Conservation (phyloP, 2,113 vertebrate species). For the Amphiprion percula region DNA sequence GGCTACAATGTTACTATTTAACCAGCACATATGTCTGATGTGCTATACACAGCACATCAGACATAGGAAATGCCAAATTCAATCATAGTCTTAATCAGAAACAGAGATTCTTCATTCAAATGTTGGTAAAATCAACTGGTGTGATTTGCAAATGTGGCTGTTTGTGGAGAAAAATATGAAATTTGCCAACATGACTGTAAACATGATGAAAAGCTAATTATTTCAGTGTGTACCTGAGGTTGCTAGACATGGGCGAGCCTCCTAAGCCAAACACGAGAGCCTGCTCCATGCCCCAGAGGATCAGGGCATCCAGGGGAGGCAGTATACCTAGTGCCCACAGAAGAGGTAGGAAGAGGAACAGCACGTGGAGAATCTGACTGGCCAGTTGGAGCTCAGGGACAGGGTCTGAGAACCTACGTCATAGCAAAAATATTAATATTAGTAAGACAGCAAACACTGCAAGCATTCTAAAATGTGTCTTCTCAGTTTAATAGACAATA, state of each 20-base stretch:
- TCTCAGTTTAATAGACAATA: conserved; percentile 39
- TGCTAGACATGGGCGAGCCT: conserved; percentile 95
- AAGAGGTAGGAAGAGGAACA: conserved; percentile 93
- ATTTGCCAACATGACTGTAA: background rate
- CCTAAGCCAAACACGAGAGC: conserved; percentile 93
- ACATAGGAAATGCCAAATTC: background rate
- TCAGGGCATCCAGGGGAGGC: conserved; percentile 93
- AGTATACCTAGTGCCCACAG: conserved; percentile 94
- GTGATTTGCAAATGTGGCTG: background rate
- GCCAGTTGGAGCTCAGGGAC: conserved; percentile 88
- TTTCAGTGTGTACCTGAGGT: conserved; percentile 83
- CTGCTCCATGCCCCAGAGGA: conserved; percentile 96
- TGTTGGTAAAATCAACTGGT: background rate
- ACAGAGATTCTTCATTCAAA: background rate
- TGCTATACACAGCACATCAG: background rate
- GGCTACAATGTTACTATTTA: background rate
- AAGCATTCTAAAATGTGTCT: background rate
- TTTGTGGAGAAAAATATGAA: background rate
- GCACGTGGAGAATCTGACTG: conserved; percentile 93
- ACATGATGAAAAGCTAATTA: background rate
- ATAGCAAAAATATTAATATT: conserved; percentile 28
- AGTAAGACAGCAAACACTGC: background rate
- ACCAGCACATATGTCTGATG: background rate
- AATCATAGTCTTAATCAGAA: background rate
- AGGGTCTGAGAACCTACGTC: conserved; percentile 86